Base-by-base conservation (phyloP, 1,140 invertebrate genomes). In the Aradophagus sp. region DNA sequence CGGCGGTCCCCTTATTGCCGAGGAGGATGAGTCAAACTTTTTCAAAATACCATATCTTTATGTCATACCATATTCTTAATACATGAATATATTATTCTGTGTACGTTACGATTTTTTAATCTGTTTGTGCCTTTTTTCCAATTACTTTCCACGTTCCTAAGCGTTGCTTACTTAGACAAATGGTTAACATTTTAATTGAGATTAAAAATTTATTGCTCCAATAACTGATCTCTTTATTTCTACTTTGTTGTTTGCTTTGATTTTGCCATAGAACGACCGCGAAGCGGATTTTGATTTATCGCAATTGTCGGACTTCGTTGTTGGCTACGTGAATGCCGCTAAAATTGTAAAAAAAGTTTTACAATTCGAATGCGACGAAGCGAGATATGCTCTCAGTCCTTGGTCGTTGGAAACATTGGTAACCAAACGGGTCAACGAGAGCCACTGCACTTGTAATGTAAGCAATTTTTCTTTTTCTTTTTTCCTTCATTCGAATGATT, bases 51-150 rank as follows among this genome's bases (percentile, higher is more conserved):
- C 53, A 69, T 76, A 76, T 73, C 66, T 76, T 79, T 78, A 77
- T 78, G 67, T 76, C 74, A 79, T 77, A 77, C 63, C 74, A 76
- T 76, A 79, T 78, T 79, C 72, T 77, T 78, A 78, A 81, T 82
- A 79, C 80, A 79, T 80, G 69, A 69, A 78, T 75, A 78, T 74
- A 78, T 75, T 77, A 76, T 75, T 79, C 70, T 74, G 38, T 41
- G 68, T 75, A 73, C 7, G 2, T 32, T 34, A n/a, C 10, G 48
- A 35, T 14, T 63, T 61, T 44, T 59, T 41, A 39, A 36, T 10
- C 1, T 34, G n/a, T 34, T 44, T 66, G 19, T 42, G n/a, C 23
- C 47, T 16, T 31, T 19, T 12, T 52, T 47, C 8, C 11, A 17
- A 16, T 52, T 47, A n/a, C 15, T 19, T 34, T 41, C 26, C 16